A percentile compares a stretch with the other conserved stretches of the same genome.
phyloP scores from a whole-genome alignment of 2,113 vertebrate genomes.

The Rhodinocichla rosea region DNA sequence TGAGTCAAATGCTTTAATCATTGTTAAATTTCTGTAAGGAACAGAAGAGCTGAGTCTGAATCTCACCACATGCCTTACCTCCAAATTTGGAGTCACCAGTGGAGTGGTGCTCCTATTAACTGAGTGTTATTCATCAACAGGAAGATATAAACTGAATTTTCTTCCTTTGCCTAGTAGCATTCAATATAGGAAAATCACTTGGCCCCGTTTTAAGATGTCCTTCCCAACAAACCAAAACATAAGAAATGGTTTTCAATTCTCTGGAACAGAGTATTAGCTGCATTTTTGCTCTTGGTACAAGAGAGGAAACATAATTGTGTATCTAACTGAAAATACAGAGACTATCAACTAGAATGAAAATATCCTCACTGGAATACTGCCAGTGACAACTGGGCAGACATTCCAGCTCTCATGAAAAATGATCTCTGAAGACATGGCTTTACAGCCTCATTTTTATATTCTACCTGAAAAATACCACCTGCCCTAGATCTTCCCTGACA shows the following conservation, averaged over 20 bases:
- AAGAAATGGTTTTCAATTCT: constrained; percentile 29
- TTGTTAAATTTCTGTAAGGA: not conserved
- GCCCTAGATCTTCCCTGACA: not conserved
- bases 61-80: not conserved
- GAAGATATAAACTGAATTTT: constrained; percentile 16
- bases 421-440: constrained; percentile 26
- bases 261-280: constrained; percentile 55
- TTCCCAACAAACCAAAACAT: not conserved
- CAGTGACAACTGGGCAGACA: constrained; percentile 56
- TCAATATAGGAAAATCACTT: not conserved
- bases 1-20: not conserved
- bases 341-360: constrained; percentile 55
- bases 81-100: not conserved
- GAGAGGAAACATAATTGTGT: not conserved
- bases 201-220: not conserved
- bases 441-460: not conserved
- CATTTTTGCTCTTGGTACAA: not conserved
- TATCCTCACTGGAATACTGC: constrained; percentile 59
- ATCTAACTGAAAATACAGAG: constrained; percentile 36
- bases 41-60: not conserved
- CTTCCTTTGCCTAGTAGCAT: constrained; percentile 1
- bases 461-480: constrained; percentile 20
- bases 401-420: constrained; percentile 52
- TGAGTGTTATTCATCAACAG: constrained; percentile 4
- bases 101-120: not conserved